These are phyloP conservation scores for Drosophila kikkawai DNA, from an alignment of 1,140 invertebrate genomes.

Conservation along the genomic window DNA sequence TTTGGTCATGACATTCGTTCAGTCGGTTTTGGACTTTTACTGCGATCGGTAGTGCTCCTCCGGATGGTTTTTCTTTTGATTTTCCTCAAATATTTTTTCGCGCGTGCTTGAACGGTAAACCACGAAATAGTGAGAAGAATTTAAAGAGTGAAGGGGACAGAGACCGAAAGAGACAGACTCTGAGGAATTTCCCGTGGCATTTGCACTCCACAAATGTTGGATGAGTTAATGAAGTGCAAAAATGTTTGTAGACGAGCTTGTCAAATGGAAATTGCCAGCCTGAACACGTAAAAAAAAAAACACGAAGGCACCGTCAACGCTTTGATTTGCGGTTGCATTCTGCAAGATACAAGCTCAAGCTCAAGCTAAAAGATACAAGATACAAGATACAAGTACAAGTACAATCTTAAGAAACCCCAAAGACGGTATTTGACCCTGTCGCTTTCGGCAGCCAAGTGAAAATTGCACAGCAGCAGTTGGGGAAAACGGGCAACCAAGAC, in stretches of 20 bases:
- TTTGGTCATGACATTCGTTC: conserved; percentile 84
- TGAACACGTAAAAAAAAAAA: conserved; percentile 19
- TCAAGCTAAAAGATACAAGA: conserved; percentile 8
- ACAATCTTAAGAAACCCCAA: conserved; percentile 17
- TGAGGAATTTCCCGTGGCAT: conserved; percentile 68
- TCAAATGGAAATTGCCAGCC: conserved; percentile 51
- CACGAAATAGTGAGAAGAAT: conserved; percentile 32
- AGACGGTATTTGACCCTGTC: conserved; percentile 37
- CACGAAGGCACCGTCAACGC: conserved; percentile 50
- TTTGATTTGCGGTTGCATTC: conserved; percentile 66
- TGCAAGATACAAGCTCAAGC: conserved; percentile 18
- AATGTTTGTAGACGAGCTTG: conserved; percentile 60
- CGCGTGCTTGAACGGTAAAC: conserved; percentile 62
- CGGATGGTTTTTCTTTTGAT: conserved; percentile 22
- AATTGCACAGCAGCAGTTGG: conserved; percentile 46
- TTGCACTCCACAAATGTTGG: conserved; percentile 67
- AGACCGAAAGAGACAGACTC: conserved; percentile 16
- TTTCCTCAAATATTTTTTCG: conserved; percentile 6
- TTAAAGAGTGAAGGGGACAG: conserved; percentile 16
- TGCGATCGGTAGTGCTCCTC: conserved; percentile 61
- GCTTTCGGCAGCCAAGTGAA: conserved; percentile 64
- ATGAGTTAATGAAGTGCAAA: conserved; percentile 78
- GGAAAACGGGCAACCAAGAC: conserved; percentile 28
- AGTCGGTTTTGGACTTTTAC: conserved; percentile 79
- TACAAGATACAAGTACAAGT: conserved; percentile 24